Evolutionary conservation across 2,797 vertebrate species (phyloP).

Genomic region (Dromococcyx pavoninus): DNA sequence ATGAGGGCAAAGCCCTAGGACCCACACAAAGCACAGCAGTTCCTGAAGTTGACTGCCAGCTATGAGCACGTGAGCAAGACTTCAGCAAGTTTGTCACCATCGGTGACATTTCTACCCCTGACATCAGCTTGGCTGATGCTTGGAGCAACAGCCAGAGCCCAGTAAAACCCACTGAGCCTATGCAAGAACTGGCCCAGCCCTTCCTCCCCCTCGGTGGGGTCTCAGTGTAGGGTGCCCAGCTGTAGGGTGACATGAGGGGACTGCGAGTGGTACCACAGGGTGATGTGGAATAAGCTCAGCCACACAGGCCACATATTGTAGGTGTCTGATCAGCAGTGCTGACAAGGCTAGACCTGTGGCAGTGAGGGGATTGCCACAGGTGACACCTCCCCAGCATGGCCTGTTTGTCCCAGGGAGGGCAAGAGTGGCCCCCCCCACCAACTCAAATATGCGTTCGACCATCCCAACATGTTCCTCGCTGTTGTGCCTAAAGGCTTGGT

Average conservation of each 20-base stretch:
- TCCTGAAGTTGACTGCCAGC: conserved; percentile 90
- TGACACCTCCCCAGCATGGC: too few relatives aligned
- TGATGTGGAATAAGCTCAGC: conserved; percentile 90
- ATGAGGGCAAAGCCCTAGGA: conserved; percentile 90
- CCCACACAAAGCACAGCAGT: conserved; percentile 94
- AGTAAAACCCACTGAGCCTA: too few relatives aligned
- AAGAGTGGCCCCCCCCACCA: neutral
- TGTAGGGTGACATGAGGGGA: conserved; percentile 91
- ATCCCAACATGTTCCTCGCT: conserved; percentile 84
- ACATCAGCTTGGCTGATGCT: too few relatives aligned
- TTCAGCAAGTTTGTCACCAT: neutral
- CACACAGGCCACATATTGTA: too few relatives aligned
- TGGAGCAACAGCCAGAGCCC: too few relatives aligned
- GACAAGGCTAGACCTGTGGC: conserved; percentile 85
- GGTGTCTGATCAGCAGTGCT: conserved; percentile 92
- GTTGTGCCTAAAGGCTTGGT: conserved; percentile 79
- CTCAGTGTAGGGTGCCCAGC: conserved; percentile 58
- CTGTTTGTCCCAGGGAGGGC: fast-evolving
- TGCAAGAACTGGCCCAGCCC: fast-evolving
- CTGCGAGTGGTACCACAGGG: conserved; percentile 90
- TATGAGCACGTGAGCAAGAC: neutral
- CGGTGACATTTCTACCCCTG: fast-evolving
- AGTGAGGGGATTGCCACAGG: neutral
- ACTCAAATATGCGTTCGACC: conserved; percentile 90
- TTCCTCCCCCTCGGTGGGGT: fast-evolving